Evolutionary conservation across 2,797 vertebrate genomes (phyloP), one percentile per base, ranked within the genome.

Genomic region (Triplophysa bombifrons): DNA sequence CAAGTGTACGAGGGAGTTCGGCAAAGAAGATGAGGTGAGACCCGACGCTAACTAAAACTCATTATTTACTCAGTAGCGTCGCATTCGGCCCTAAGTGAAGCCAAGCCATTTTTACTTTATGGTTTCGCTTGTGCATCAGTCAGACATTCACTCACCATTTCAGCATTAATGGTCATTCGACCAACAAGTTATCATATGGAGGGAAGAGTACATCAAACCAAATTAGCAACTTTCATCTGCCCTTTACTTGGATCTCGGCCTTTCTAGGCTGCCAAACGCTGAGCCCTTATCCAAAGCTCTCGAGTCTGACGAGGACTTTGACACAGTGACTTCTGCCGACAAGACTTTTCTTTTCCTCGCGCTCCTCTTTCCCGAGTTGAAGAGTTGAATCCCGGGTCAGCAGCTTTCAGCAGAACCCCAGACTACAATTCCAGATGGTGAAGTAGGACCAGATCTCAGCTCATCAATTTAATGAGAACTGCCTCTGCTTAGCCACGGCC

Each of bases 391-490:
- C 92, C 85, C 88, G 92, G 96, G 95, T 97, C 96, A 96, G 92
- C 90, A 92, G 93, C 93, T 95, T 92, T 94, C 91, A 90, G 90
- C 90, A 91, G 91, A 92, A 92, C 92, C 91, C 92, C 93, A 94
- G 95, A 95, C 95, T 94, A 92, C 91, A 96, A 95, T 96, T 96
- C 96, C 96, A 96, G 95, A 96, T 96, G 95, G 93, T 91, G 93
- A 89, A 93, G 93, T 93, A 92, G 89, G 89, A 90, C 93, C 91
- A 88, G 91, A 92, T 94, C 93, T 93, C 94, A 92, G 92, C 91
- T 94, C 95, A 95, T 96, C 95, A 95, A 94, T 95, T 95, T 93
- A 92, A 92, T 88, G 87, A 88, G 89, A 91, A 89, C 86, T 85
- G 87, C 89, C 91, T 89, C 87, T 83, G 86, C 88, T 91, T 84